A percentile compares a stretch with the other conserved stretches of the same genome.
These are phyloP conservation scores for Coturnix japonica DNA, from an alignment of 2,113 vertebrate species.

Conservation along the genomic window DNA sequence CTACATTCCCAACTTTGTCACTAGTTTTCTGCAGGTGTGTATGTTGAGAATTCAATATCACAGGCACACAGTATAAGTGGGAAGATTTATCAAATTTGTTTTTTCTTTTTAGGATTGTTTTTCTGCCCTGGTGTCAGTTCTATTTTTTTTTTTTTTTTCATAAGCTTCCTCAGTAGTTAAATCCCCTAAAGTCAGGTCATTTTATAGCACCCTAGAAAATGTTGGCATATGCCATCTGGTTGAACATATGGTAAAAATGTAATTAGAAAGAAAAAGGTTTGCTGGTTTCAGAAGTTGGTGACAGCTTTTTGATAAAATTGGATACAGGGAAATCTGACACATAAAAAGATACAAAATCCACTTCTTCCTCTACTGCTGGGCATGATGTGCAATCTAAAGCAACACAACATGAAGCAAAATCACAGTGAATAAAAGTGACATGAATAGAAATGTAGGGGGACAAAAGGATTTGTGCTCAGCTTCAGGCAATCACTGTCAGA, in stretches of 20 bases:
- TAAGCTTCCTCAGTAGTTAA: conserved; percentile 67
- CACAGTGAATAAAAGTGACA: neutral
- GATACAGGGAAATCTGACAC: conserved; percentile 62
- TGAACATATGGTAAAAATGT: conserved; percentile 72
- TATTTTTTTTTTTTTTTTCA: conserved; percentile 60
- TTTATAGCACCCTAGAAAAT: conserved; percentile 71
- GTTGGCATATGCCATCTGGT: conserved; percentile 73
- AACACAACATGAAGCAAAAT: conserved; percentile 23
- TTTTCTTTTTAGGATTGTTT: conserved; percentile 25
- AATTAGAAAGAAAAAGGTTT: conserved; percentile 67
- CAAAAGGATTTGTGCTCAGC: neutral
- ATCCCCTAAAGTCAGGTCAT: conserved; percentile 70
- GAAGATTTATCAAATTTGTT: neutral
- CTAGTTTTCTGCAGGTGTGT: neutral
- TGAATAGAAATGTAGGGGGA: neutral
- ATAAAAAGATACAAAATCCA: neutral
- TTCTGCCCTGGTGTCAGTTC: conserved; percentile 33
- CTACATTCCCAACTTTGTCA: neutral
- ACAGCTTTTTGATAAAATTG: conserved; percentile 67
- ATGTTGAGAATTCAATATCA: neutral
- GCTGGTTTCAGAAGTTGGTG: conserved; percentile 53
- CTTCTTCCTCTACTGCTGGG: conserved; percentile 3
- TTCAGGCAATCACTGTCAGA: neutral
- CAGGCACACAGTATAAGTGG: neutral
- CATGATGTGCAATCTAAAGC: conserved; percentile 1